A percentile compares a stretch with the other conserved stretches of the same genome.
These are phyloP conservation scores for Drosophila nigrodunni DNA, from an alignment of 1,140 invertebrate species.

Conservation along the genomic window DNA sequence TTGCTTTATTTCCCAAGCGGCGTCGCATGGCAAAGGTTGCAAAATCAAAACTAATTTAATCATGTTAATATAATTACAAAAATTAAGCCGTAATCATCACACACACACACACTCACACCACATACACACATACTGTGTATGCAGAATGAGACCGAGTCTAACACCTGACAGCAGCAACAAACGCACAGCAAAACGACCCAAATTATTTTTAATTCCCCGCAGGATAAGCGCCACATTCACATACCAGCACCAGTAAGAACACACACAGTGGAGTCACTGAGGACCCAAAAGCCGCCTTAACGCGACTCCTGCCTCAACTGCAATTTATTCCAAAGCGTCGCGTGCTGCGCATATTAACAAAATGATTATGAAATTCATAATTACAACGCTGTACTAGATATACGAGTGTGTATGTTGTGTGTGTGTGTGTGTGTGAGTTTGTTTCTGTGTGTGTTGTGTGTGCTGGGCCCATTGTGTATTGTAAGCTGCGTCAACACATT, in stretches of 20 bases:
- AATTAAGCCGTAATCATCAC: conserved; percentile 81
- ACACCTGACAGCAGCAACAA: conserved; percentile 42
- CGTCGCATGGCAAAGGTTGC: conserved; percentile 46
- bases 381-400: conserved; percentile 55
- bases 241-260: conserved; percentile 35
- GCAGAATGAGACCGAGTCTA: conserved; percentile 7
- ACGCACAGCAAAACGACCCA: conserved; percentile 78
- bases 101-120: conserved; percentile 47
- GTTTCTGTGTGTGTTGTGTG: conserved; percentile 49
- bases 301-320: conserved; percentile 41
- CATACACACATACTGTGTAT: conserved; percentile 18
- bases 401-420: conserved; percentile 39
- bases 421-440: conserved; percentile 38
- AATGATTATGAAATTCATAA: conserved; percentile 84
- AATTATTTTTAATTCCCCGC: conserved; percentile 82
- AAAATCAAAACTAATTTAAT: conserved; percentile 83
- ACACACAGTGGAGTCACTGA: conserved; percentile 29
- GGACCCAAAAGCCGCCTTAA: conserved; percentile 17
- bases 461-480: conserved; percentile 74
- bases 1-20: conserved; percentile 7
- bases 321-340: conserved; percentile 73
- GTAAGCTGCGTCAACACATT: conserved; percentile 82
- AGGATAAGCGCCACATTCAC: conserved; percentile 59
- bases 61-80: conserved; percentile 84
- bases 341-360: conserved; percentile 82